Base-by-base conservation (phyloP, 2,888 invertebrate genomes). In the Eurytoma adleriae region DNA sequence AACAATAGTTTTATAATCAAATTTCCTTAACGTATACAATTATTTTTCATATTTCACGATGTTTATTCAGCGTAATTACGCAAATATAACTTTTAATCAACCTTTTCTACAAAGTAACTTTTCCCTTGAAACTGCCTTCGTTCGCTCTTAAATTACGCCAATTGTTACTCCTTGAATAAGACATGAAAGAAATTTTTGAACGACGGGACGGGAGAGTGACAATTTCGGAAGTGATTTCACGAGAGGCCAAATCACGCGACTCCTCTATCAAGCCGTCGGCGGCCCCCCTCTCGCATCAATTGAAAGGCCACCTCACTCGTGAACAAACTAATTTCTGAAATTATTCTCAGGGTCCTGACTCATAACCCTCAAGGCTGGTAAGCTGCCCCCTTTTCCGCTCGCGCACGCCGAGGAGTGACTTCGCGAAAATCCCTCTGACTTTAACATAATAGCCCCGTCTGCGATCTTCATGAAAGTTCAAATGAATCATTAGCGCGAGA, bases 241-340 rank as follows among this genome's bases (percentile, higher is more conserved):
- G 24, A 18, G n/a, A 54, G 52, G 54, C 48, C 59, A 64, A 66
- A 75, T 71, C 71, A 79, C 67, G 66, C 75, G 59, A 75, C 57
- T 59, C n/a, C 14, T n/a, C 71, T 75, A 70, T 68, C 61, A 66
- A 61, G 72, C 40, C 56, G 59, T 74, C 56, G 52, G 40, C 50
- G 30, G n/a, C n/a, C 40, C 50, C 40, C n/a, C 68, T 18, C 40
- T 61, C 54, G 61, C 61, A 24, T 61, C 74, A 57, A 75, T 66
- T 79, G n/a, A 56, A 64, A 50, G 50, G 48, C 24, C 61, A 30
- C 14, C 20, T 54, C 48, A 13, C 61, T 18, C 64, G 27, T 61
- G 75, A 79, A 61, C 67, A 67, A 76, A 71, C 69, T 71, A 80
- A 80, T 80, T 80, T 76, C 52, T 67, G 54, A 71, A 75, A 75